Conservation (phyloP, 2,797 vertebrate species). For the Geotrypetes seraphini region DNA sequence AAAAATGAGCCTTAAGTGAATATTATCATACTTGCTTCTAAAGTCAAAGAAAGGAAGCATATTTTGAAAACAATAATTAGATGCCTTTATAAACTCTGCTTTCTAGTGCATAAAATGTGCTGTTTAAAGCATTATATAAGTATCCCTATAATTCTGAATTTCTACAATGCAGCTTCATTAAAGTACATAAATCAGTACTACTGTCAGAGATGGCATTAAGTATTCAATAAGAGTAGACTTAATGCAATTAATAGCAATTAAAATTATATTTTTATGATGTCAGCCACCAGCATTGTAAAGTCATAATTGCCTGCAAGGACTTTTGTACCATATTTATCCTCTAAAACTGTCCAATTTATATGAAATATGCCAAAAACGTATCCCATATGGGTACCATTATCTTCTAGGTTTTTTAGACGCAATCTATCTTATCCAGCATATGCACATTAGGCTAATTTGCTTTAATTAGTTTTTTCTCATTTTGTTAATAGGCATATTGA, state of each 20-base stretch:
- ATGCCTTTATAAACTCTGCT: constrained; percentile 16
- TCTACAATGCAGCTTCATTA: constrained; percentile 63
- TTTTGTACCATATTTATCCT: constrained; percentile 63
- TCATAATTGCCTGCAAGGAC: constrained; percentile 72
- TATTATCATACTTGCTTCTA: constrained; percentile 6
- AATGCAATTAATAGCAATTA: constrained; percentile 78
- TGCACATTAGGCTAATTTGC: constrained; percentile 70
- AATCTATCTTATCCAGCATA: constrained; percentile 60
- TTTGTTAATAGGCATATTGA: constrained; percentile 58
- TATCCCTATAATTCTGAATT: constrained; percentile 46
- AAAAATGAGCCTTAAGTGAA: constrained; percentile 6
- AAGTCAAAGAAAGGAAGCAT: constrained; percentile 5
- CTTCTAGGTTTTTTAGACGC: constrained; percentile 59
- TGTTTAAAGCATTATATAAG: constrained; percentile 36
- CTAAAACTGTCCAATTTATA: constrained; percentile 73
- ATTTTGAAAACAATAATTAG: constrained; percentile 10
- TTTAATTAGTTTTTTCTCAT: constrained; percentile 68
- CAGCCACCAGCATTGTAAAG: constrained; percentile 65
- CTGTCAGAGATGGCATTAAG: constrained; percentile 65
- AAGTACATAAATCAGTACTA: constrained; percentile 65
- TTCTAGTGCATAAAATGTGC: constrained; percentile 32
- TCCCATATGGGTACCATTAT: constrained; percentile 69
- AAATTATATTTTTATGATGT: constrained; percentile 74
- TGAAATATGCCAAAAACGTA: constrained; percentile 73
- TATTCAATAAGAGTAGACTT: constrained; percentile 69